These are phyloP conservation scores for Calidris pugnax DNA, from an alignment of 2,113 vertebrate genomes.

Conservation along the genomic window DNA sequence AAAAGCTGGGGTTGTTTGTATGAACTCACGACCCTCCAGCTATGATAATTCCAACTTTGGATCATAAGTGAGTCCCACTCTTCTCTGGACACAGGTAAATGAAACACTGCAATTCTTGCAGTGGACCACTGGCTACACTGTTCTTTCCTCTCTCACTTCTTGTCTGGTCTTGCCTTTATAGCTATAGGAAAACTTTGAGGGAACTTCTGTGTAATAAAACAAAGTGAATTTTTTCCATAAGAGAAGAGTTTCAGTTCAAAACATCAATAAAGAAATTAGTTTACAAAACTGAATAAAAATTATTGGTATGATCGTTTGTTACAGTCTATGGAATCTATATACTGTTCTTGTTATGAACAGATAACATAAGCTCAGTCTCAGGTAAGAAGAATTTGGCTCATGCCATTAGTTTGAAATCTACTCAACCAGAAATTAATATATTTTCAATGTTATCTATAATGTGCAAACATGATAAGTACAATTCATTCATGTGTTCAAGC, in stretches of 20 bases:
- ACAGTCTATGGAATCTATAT: background rate
- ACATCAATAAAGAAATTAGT: background rate
- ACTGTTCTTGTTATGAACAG: background rate
- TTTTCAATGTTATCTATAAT: background rate
- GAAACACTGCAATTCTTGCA: background rate
- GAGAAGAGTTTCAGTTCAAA: background rate
- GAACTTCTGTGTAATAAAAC: background rate
- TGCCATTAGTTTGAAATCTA: background rate
- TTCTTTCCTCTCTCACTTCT: background rate
- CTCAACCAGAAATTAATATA: background rate
- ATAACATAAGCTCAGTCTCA: background rate
- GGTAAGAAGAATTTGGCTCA: background rate
- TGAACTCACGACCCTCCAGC: background rate
- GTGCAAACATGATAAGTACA: background rate
- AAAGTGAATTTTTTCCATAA: background rate
- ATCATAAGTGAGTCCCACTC: background rate
- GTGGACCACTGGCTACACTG: background rate
- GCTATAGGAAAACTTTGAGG: background rate
- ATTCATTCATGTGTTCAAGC: background rate
- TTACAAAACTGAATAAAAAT: background rate
- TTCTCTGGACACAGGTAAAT: background rate
- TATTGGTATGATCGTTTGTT: background rate
- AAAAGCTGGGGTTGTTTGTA: background rate
- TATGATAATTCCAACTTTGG: background rate
- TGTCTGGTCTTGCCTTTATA: background rate